Percentiles rank a stretch among this genome's conserved stretches.
Conservation (phyloP, 2,797 vertebrate species). For the Chelonia mydas region DNA sequence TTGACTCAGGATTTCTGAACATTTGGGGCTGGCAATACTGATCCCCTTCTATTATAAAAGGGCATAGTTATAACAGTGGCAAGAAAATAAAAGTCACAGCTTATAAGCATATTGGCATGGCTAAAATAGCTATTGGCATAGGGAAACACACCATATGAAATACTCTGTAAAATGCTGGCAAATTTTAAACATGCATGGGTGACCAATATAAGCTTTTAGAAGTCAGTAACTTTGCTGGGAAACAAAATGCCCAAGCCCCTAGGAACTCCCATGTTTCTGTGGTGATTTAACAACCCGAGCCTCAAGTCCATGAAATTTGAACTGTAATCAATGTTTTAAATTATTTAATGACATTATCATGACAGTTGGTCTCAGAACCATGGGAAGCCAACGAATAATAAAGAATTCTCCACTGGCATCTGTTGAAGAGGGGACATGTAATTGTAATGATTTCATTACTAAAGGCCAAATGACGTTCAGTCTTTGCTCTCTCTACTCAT, state of each 20-base stretch:
- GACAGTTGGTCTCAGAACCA: background rate
- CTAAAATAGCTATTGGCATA: background rate
- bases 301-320: background rate
- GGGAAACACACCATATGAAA: background rate
- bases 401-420: background rate
- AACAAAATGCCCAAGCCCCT: background rate
- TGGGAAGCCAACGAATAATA: background rate
- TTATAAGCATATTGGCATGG: background rate
- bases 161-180: background rate
- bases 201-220: background rate
- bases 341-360: background rate
- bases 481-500: background rate
- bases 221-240: background rate
- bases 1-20: no score
- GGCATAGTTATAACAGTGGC: background rate
- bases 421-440: background rate
- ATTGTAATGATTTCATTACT: background rate
- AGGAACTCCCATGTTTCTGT: background rate
- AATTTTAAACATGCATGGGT: accelerated
- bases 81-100: background rate
- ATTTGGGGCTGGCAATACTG: no score
- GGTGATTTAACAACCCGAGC: background rate
- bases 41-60: background rate
- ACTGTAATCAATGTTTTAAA: background rate
- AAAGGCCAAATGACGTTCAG: background rate